Evolutionary conservation across 2,888 invertebrate genomes (phyloP).

Genomic region (Drosophila kambysellisi): DNA sequence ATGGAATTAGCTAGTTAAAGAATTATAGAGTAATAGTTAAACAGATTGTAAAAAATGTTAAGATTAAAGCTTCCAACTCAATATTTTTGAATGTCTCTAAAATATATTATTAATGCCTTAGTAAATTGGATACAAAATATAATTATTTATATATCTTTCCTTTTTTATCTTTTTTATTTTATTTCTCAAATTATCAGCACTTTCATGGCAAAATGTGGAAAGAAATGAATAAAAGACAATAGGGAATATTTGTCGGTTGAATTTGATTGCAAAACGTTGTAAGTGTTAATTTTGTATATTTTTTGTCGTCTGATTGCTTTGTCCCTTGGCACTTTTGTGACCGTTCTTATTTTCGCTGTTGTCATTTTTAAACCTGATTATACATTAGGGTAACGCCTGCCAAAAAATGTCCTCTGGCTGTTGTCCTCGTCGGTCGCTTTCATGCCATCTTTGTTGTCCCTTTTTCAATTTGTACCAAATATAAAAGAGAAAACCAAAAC

Average conservation of each 20-base stretch:
- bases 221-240: slow-evolving; percentile 27
- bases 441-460: slow-evolving; percentile 48
- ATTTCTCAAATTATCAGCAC: background rate
- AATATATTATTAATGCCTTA: background rate
- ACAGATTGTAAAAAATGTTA: accelerated
- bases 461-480: slow-evolving; percentile 68
- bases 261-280: slow-evolving; percentile 65
- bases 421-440: slow-evolving; percentile 47
- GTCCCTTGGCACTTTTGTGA: slow-evolving; percentile 57
- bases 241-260: slow-evolving; percentile 36
- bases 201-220: background rate
- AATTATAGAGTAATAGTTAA: background rate
- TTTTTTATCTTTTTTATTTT: background rate
- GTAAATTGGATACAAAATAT: background rate
- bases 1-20: background rate
- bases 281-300: slow-evolving; percentile 71
- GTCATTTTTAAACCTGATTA: slow-evolving; percentile 74
- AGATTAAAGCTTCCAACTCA: background rate
- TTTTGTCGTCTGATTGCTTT: slow-evolving; percentile 55
- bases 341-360: slow-evolving; percentile 61
- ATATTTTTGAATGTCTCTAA: background rate
- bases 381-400: slow-evolving; percentile 54
- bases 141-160: background rate
- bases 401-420: slow-evolving; percentile 45
- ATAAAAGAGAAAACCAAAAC: slow-evolving; percentile 50